phyloP scores from a whole-genome alignment of 2,797 vertebrate species.

The Aselliscus stoliczkanus region DNA sequence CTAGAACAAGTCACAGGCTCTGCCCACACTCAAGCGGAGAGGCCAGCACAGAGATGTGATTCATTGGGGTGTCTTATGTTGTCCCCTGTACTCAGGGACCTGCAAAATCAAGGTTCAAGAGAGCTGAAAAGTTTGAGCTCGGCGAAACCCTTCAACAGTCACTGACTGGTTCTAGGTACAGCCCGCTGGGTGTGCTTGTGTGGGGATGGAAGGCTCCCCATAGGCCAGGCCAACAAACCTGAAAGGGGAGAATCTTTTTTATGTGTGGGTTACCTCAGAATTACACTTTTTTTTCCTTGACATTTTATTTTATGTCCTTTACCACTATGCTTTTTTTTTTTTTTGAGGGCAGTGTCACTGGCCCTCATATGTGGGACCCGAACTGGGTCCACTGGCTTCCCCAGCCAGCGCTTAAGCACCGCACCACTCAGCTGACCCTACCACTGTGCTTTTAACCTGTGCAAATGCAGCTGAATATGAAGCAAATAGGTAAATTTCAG shows the following conservation, averaged over 20 bases:
- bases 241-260: neutral
- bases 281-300: neutral
- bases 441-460: neutral
- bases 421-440: no score
- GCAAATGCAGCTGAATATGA: neutral
- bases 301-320: neutral
- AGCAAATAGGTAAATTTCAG: neutral
- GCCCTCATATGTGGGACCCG: no score
- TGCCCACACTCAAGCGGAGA: neutral
- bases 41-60: neutral
- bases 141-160: neutral
- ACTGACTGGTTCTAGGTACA: neutral
- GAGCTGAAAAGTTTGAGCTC: neutral
- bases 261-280: neutral
- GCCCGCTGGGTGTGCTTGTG: neutral
- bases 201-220: neutral
- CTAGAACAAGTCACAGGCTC: neutral
- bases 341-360: no score
- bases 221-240: neutral
- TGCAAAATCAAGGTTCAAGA: neutral
- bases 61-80: neutral
- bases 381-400: no score
- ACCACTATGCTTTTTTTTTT: no score
- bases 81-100: neutral
- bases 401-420: no score